Evolutionary conservation across 2,113 vertebrate species (phyloP).

Genomic region (Petromus typicus): DNA sequence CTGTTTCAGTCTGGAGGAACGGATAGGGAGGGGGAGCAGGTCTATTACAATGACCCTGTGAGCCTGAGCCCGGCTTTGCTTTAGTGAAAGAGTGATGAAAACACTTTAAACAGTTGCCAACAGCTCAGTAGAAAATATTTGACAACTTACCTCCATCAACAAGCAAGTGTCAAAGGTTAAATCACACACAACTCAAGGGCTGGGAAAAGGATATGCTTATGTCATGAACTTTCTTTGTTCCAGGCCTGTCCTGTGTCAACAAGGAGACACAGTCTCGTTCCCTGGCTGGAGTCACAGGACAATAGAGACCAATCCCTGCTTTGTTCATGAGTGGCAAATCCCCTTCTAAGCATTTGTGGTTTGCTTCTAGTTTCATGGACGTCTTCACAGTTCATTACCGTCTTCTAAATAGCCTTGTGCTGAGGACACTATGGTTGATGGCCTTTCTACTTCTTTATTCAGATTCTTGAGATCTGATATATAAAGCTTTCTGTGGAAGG

Average conservation of each 20-base stretch:
- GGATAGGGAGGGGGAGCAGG: constrained; percentile 64
- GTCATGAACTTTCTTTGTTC: constrained; percentile 84
- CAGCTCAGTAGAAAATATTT: constrained; percentile 84
- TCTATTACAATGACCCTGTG: background rate
- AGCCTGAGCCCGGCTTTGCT: constrained; percentile 39
- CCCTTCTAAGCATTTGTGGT: background rate
- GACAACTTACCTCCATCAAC: constrained; percentile 87
- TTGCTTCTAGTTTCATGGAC: background rate
- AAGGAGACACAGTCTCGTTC: constrained; percentile 26
- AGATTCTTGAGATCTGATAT: background rate
- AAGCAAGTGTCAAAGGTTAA: constrained; percentile 89
- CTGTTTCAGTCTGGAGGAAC: constrained; percentile 85
- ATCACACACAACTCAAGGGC: constrained; percentile 82
- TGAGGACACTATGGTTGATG: background rate
- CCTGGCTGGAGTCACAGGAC: constrained; percentile 51
- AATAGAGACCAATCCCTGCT: constrained; percentile 3
- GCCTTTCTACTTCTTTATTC: background rate
- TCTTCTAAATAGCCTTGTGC: background rate
- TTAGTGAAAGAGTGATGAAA: constrained; percentile 80
- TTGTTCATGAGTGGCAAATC: background rate
- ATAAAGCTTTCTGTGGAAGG: background rate
- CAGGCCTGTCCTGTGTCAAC: constrained; percentile 43
- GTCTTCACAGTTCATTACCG: background rate
- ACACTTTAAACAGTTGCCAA: constrained; percentile 82
- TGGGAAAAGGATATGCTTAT: constrained; percentile 86